Evolutionary conservation across 2,113 vertebrate genomes (phyloP), one percentile per base, ranked within the genome.

Genomic region (Strix aluco): DNA sequence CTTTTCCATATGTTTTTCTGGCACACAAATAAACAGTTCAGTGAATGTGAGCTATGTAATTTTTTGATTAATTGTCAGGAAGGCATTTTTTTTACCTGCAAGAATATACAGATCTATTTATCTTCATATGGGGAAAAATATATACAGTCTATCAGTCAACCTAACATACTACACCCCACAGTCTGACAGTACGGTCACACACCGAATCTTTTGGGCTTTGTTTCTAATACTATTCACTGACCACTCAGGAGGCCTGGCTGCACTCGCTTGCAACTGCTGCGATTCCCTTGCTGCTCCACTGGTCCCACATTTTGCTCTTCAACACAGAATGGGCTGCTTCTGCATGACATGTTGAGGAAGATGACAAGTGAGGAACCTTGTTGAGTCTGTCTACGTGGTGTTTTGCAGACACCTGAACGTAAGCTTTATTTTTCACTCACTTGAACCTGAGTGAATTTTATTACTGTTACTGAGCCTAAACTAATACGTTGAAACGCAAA

Each of bases 51-150:
- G 14, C 20, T 42, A 34, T 19, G 34, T 20, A 52, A 74, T 87
- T 85, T 87, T 85, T 81, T 38, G 75, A 13, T 81, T 84, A 93
- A 63, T 67, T 94, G 52, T 40, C 61, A 63, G 20, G 29, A 65
- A 88, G 26, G 6, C 5, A 8, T 19, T 25, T 61, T 46, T 71
- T 85, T 65, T 19, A n/a, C 34, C 36, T 55, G 12, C 55, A 67
- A 86, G 73, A 78, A 81, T 87, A 63, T 42, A 78, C 1, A 74
- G n/a, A 52, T 15, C 5, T 63, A 44, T 94, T 79, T 63, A 34
- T 75, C 20, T 51, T 93, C 70, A 79, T 26, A 47, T 7, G 5
- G 20, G 46, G 6, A 70, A 61, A 91, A 47, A 40, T 9, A 42
- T 9, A 13, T 2, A 51, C n/a, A 66, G 6, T 82, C 49, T 47